These are phyloP conservation scores for Gallinago stenura DNA, from an alignment of 2,797 vertebrate species.

Conservation along the genomic window DNA sequence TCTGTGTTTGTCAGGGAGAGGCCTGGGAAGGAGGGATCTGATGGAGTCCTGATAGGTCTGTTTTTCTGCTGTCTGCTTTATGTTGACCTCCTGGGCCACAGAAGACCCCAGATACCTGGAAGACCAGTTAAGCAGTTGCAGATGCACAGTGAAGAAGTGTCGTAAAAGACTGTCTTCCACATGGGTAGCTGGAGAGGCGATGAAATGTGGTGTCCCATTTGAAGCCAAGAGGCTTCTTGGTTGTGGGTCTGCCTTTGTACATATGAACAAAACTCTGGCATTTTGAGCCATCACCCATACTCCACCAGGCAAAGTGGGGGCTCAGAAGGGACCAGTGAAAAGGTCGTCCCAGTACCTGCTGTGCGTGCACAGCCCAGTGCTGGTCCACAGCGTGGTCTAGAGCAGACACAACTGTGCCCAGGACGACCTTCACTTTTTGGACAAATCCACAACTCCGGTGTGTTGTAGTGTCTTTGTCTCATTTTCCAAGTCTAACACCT, in stretches of 20 bases:
- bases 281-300: neutral
- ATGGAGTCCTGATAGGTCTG: neutral
- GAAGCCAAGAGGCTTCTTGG: neutral
- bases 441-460: neutral
- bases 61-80: neutral
- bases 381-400: neutral
- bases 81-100: neutral
- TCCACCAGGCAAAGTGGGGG: neutral
- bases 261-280: neutral
- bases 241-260: neutral
- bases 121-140: neutral
- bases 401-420: neutral
- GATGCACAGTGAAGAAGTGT: neutral
- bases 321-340: neutral
- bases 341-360: neutral
- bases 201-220: neutral
- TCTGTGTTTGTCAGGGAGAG: accelerated
- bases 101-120: neutral
- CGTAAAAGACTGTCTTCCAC: neutral
- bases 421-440: neutral
- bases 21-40: neutral
- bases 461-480: neutral
- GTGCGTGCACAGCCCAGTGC: neutral
- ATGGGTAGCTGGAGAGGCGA: neutral
- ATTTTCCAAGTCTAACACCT: neutral